Conservation (phyloP, 2,888 invertebrate genomes). For the Epsilonema sp. region DNA sequence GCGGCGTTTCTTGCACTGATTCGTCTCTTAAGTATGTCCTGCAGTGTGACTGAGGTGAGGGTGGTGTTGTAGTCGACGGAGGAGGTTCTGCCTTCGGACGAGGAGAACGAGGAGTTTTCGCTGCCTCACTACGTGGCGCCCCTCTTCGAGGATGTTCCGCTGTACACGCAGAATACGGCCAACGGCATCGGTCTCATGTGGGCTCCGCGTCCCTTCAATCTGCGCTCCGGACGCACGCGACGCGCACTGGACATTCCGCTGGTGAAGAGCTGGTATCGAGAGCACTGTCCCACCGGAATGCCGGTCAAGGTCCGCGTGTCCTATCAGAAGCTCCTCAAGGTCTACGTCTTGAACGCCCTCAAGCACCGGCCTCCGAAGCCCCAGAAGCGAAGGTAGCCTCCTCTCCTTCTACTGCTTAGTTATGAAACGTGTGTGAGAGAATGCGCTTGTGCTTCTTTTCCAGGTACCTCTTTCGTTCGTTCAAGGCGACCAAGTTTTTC, state of each 20-base stretch:
- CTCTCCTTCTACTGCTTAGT: too few species aligned
- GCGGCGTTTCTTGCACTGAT: not conserved
- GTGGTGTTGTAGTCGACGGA: slow-evolving; percentile 35
- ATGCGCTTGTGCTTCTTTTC: too few species aligned
- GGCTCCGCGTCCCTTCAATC: slow-evolving; percentile 94
- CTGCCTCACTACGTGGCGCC: slow-evolving; percentile 74
- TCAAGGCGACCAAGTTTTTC: slow-evolving; percentile 99
- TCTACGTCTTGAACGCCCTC: slow-evolving; percentile 87
- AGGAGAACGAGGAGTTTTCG: slow-evolving; percentile 74
- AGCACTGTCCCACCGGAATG: slow-evolving; percentile 36
- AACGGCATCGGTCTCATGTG: slow-evolving; percentile 89
- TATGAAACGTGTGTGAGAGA: too few species aligned
- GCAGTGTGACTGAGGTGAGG: too few species aligned
- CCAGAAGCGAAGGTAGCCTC: slow-evolving; percentile 64
- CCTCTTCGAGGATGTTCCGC: slow-evolving; percentile 52
- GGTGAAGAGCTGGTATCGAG: slow-evolving; percentile 67
- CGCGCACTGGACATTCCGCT: slow-evolving; percentile 90
- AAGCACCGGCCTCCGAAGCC: slow-evolving; percentile 95
- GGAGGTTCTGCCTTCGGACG: slow-evolving; percentile 70
- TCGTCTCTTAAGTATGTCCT: too few species aligned
- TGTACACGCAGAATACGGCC: slow-evolving; percentile 95
- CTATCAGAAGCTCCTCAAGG: slow-evolving; percentile 93
- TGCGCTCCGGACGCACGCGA: slow-evolving; percentile 44
- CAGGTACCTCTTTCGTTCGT: slow-evolving; percentile 84
- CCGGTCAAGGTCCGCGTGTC: slow-evolving; percentile 98